These are phyloP conservation scores for Eulemur macaco DNA, from an alignment of 2,113 vertebrate species.

Conservation along the genomic window DNA sequence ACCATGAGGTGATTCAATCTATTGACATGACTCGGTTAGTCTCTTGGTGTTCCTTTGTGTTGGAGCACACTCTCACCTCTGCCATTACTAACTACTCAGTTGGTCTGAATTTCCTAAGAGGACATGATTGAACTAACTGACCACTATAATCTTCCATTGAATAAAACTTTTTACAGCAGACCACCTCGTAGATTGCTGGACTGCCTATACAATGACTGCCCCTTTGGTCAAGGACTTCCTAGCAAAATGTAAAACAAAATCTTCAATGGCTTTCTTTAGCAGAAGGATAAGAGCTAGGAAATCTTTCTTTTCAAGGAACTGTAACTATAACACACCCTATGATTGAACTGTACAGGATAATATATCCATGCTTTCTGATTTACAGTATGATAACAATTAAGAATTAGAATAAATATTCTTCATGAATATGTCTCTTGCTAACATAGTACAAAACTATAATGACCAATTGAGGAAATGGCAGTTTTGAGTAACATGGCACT, in stretches of 20 bases:
- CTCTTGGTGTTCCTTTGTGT: background rate
- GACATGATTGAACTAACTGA: background rate
- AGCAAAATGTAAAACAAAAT: background rate
- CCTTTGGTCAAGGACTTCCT: background rate
- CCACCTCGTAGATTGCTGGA: background rate
- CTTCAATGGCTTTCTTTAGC: background rate
- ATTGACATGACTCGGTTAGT: fast-evolving
- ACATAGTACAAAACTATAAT: background rate
- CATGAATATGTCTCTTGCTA: background rate
- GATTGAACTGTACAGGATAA: background rate
- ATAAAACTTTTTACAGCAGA: background rate
- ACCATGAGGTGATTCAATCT: background rate
- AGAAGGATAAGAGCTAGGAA: background rate
- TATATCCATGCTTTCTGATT: background rate
- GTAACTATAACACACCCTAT: background rate
- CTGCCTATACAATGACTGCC: background rate
- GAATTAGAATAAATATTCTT: background rate
- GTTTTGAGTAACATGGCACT: background rate
- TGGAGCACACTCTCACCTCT: background rate
- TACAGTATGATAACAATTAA: background rate
- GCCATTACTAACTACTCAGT: background rate
- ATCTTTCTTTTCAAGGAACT: slow-evolving; percentile 10
- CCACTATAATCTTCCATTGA: background rate
- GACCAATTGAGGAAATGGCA: background rate
- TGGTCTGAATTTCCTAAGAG: background rate